A percentile compares a stretch with the other conserved stretches of the same genome.
Evolutionary conservation across 2,797 vertebrate genomes (phyloP).

Genomic region (Melanotaenia trifasciata): DNA sequence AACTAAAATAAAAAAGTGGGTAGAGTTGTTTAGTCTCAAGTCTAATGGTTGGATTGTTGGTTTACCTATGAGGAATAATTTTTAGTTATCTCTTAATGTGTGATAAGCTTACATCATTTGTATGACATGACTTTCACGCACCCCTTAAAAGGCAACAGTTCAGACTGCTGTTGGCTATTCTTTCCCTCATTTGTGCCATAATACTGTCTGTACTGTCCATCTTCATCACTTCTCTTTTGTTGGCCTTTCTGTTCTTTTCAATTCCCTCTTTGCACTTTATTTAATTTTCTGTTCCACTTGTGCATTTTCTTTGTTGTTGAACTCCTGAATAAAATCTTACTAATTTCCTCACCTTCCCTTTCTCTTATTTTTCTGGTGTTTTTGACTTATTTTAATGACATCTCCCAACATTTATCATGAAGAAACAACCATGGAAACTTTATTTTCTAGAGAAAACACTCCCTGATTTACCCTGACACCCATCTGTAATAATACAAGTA

Average conservation of each 20-base stretch:
- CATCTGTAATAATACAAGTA: neutral
- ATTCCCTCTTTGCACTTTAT: constrained; percentile 46
- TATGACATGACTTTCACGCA: neutral
- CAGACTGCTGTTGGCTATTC: neutral
- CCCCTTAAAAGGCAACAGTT: neutral
- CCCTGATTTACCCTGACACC: neutral
- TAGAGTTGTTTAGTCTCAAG: neutral
- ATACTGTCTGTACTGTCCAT: constrained; percentile 13
- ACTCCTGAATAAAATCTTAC: constrained; percentile 78
- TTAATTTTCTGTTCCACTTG: constrained; percentile 47
- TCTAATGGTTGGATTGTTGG: constrained; percentile 20
- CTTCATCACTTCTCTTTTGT: constrained; percentile 23
- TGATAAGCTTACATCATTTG: neutral
- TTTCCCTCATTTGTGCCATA: neutral
- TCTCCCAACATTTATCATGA: constrained; percentile 3
- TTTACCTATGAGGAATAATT: constrained; percentile 10
- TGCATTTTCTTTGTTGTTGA: constrained; percentile 60
- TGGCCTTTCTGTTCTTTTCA: constrained; percentile 20
- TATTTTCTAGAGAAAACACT: neutral
- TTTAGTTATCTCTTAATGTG: neutral
- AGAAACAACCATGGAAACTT: constrained; percentile 21
- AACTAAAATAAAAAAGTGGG: neutral
- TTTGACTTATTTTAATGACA: constrained; percentile 18
- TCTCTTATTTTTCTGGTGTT: constrained; percentile 60
- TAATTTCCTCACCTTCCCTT: constrained; percentile 63